Evolutionary conservation across 2,797 vertebrate genomes (phyloP), one percentile per base, ranked within the genome.

Genomic region (Ambastaia sidthimunki): DNA sequence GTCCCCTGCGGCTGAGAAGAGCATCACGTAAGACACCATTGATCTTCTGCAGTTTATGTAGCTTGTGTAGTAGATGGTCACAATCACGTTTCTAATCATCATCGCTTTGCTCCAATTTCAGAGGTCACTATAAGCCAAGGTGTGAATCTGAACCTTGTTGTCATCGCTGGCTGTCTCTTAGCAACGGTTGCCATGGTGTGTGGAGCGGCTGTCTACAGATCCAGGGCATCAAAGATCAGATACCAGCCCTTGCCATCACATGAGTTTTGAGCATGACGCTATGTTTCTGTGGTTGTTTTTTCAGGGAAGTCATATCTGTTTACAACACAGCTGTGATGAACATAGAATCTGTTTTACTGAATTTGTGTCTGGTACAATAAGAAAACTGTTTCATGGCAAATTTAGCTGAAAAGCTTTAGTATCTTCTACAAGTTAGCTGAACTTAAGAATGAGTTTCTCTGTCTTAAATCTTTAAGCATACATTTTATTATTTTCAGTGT

Each of bases 1-100:
- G 93, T 31, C 93, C 93, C 1, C 66, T 94, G 72, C 85, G 87
- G 4, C 34, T 93, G 13, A 81, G 1, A 78, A 87, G 81, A 59
- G 62, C 85, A 15, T 83, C 85, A 48, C 21, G 0, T 34, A 16
- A 65, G 73, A 9, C 47, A 5, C 1, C 0, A 3, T 62, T 31
- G 16, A 15, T 13, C 13, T 25, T 31, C 25, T 19, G 19, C 2
- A 19, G 1, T 75, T 37, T 47, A 66, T 18, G 5, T 6, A 31
- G 12, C 12, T 66, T 66, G 1, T 52, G 19, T 12, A 55, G 7
- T 21, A 67, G 18, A 48, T 67, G 12, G 25, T 76, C 66, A 18
- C 3, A 47, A 10, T 47, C 2, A 55, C 11, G 6, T 59, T 44
- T 44, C 18, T 2, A 6, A 3, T 41, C 55, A 21, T 47, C 34